These are phyloP conservation scores for Eubucco bourcierii DNA, from an alignment of 2,113 vertebrate species.

Conservation along the genomic window DNA sequence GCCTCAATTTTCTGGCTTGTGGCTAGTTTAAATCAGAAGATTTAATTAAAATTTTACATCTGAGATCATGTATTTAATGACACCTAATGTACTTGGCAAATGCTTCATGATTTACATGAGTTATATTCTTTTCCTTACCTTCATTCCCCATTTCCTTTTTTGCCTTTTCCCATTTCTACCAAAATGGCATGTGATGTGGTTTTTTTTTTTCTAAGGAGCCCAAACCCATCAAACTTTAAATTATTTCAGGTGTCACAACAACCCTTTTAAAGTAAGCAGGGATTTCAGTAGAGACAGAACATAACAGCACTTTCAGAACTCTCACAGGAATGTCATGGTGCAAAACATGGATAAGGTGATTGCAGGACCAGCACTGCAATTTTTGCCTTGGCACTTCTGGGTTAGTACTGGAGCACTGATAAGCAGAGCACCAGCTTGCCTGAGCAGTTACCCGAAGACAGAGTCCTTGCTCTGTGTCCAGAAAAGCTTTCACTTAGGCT, in stretches of 20 bases:
- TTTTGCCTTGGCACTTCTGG: background rate
- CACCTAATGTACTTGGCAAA: background rate
- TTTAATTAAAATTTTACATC: background rate
- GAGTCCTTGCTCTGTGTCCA: background rate
- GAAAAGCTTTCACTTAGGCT: background rate
- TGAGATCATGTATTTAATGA: background rate
- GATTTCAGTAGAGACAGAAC: background rate
- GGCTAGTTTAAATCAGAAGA: background rate
- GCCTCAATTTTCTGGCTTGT: background rate
- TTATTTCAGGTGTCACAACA: background rate
- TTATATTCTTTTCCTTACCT: background rate
- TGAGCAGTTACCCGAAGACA: background rate
- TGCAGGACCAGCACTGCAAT: fast-evolving
- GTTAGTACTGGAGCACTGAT: background rate
- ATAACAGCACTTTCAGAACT: background rate
- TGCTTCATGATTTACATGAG: background rate
- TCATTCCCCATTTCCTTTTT: background rate
- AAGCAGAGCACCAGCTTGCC: background rate
- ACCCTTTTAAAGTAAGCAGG: background rate
- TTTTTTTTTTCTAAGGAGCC: background rate
- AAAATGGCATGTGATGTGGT: background rate
- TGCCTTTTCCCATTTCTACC: background rate
- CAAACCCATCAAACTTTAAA: background rate
- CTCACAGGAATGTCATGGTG: background rate
- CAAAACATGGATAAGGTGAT: background rate